phyloP scores from a whole-genome alignment of 2,888 invertebrate genomes.

The Globia sparganii region DNA sequence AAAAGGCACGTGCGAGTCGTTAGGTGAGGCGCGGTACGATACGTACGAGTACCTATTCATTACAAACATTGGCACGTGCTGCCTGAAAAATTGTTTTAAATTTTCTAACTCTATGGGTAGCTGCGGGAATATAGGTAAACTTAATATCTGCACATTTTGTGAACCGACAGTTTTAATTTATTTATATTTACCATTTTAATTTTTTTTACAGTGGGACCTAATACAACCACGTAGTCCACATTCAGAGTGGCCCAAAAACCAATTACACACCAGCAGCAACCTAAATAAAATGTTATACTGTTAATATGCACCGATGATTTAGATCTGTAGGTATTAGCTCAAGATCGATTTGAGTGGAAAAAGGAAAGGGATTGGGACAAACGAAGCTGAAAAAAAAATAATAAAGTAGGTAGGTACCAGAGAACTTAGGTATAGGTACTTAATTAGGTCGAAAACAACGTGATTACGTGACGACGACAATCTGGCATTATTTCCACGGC shows the following conservation, averaged over 20 bases:
- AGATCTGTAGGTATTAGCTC: background rate
- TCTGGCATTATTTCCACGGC: slow-evolving; percentile 15
- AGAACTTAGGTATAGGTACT: slow-evolving; percentile 6
- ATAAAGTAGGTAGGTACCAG: background rate
- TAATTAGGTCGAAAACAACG: slow-evolving; percentile 10
- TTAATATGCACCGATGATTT: background rate
- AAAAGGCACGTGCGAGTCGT: slow-evolving; percentile 73
- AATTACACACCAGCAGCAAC: background rate
- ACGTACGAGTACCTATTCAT: slow-evolving; percentile 74
- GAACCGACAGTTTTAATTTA: slow-evolving; percentile 32
- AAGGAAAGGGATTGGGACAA: background rate
- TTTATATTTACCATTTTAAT: background rate
- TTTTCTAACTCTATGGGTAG: slow-evolving; percentile 60
- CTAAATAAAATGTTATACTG: background rate
- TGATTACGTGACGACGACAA: slow-evolving; percentile 14
- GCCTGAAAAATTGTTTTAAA: slow-evolving; percentile 80
- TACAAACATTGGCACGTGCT: slow-evolving; percentile 78
- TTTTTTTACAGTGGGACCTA: background rate
- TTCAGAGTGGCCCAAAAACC: background rate
- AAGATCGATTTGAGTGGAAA: background rate
- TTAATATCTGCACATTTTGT: slow-evolving; percentile 72
- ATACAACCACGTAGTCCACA: background rate
- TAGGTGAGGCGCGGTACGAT: slow-evolving; percentile 60
- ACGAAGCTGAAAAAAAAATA: background rate
- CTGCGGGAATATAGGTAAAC: slow-evolving; percentile 51